A percentile compares a stretch with the other conserved stretches of the same genome.
Evolutionary conservation across 2,888 invertebrate species (phyloP).

Genomic region (Labia minor): DNA sequence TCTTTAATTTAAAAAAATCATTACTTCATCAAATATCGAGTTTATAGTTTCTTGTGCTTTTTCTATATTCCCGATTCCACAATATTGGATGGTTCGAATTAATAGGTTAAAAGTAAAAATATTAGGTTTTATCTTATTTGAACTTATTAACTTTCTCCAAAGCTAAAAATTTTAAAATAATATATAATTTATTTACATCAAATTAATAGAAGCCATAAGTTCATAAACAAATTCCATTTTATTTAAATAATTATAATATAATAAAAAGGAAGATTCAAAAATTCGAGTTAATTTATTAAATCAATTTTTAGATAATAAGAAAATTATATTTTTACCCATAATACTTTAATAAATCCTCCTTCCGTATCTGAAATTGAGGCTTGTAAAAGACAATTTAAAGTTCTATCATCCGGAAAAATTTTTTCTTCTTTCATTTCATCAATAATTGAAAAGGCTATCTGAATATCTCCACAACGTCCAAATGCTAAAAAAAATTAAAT

Average conservation of each 20-base stretch:
- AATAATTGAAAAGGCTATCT: slow-evolving; percentile 65
- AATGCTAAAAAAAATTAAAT: slow-evolving; percentile 46
- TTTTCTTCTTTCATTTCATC: slow-evolving; percentile 69
- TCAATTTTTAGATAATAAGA: too few species aligned
- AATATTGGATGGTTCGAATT: slow-evolving; percentile 67
- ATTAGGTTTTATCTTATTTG: slow-evolving; percentile 54
- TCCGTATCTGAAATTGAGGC: slow-evolving; percentile 70
- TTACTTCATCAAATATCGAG: neutral
- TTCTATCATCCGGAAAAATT: slow-evolving; percentile 51
- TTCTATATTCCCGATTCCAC: slow-evolving; percentile 58
- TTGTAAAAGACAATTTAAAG: slow-evolving; percentile 70
- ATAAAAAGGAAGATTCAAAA: neutral
- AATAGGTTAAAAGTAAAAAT: slow-evolving; percentile 70
- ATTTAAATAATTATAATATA: too few species aligned
- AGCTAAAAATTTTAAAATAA: slow-evolving; percentile 36
- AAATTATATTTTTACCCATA: too few species aligned
- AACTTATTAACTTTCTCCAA: slow-evolving; percentile 71
- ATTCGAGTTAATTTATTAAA: too few species aligned
- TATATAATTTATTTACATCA: slow-evolving; percentile 19
- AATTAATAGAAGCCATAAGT: too few species aligned
- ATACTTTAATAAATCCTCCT: slow-evolving; percentile 68
- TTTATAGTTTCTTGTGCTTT: slow-evolving; percentile 45
- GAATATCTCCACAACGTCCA: slow-evolving; percentile 67
- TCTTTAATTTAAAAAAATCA: neutral
- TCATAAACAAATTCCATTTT: too few species aligned